A percentile compares a stretch with the other conserved stretches of the same genome.
These are phyloP conservation scores for Epinephelus lanceolatus DNA, from an alignment of 2,113 vertebrate species.

Conservation along the genomic window DNA sequence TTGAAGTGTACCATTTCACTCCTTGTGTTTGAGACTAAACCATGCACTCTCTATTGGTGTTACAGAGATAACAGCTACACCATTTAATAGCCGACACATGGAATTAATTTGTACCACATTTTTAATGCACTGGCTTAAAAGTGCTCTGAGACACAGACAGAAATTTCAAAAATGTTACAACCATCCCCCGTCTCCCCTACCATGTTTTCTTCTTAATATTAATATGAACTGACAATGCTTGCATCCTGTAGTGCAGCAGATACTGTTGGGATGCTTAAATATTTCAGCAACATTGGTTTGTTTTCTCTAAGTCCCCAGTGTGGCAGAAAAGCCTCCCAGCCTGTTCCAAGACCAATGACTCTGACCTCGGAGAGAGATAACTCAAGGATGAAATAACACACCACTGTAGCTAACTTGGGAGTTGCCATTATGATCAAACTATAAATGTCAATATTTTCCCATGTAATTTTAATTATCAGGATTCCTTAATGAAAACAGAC, in stretches of 20 bases:
- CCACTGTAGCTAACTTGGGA: not conserved
- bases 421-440: conserved; percentile 1
- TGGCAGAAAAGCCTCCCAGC: conserved; percentile 41
- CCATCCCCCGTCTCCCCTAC: not conserved
- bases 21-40: too few species aligned
- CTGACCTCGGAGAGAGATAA: conserved; percentile 25
- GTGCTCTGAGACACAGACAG: too few species aligned
- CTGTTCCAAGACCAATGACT: conserved; percentile 41
- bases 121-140: too few species aligned
- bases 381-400: not conserved
- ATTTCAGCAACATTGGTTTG: conserved; percentile 52
- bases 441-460: conserved; percentile 32
- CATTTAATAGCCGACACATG: too few species aligned
- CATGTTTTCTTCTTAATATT: not conserved
- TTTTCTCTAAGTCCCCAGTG: conserved; percentile 47
- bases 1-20: too few species aligned
- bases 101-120: too few species aligned
- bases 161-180: too few species aligned
- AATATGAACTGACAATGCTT: not conserved
- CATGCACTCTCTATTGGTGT: too few species aligned
- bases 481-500: not conserved
- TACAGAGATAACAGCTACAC: too few species aligned
- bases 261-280: conserved; percentile 42
- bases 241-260: conserved; percentile 1
- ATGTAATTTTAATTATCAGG: conserved; percentile 4